Percentiles rank a stretch among this genome's conserved stretches.
Evolutionary conservation across 2,888 invertebrate species (phyloP).

Genomic region (Ypsolopha sequella): DNA sequence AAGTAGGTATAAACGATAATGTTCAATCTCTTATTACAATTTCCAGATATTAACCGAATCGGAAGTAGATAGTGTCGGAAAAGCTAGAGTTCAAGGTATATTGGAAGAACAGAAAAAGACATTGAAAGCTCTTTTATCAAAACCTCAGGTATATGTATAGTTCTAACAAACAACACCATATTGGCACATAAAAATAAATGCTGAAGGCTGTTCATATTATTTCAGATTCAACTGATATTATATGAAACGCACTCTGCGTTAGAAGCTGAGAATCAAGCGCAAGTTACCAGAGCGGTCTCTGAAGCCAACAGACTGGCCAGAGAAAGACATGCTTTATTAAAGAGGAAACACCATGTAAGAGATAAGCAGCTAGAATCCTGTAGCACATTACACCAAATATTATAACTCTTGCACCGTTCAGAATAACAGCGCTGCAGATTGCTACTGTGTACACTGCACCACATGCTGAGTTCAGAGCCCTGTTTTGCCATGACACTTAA

Average conservation of each 20-base stretch:
- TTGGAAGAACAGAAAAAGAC: constrained; percentile 83
- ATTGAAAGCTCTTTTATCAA: constrained; percentile 79
- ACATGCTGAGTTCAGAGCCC: too few relatives aligned
- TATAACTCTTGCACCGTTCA: too few relatives aligned
- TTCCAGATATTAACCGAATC: constrained; percentile 74
- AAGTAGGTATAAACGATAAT: too few relatives aligned
- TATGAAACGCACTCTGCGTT: constrained; percentile 87
- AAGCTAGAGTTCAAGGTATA: constrained; percentile 73
- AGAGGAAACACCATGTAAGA: constrained; percentile 27
- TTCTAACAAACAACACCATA: neutral
- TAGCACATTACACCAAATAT: too few relatives aligned
- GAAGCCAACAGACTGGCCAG: constrained; percentile 79
- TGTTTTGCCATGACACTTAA: too few relatives aligned
- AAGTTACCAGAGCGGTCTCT: constrained; percentile 76
- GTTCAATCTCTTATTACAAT: neutral
- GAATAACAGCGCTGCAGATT: too few relatives aligned
- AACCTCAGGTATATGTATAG: constrained; percentile 73
- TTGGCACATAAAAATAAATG: constrained; percentile 5
- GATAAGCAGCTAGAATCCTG: too few relatives aligned
- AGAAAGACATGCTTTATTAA: constrained; percentile 73
- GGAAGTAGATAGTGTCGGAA: constrained; percentile 73
- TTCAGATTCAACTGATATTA: constrained; percentile 80
- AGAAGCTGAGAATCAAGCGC: constrained; percentile 79
- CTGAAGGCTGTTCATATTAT: constrained; percentile 5
- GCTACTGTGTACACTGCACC: too few relatives aligned